Evolutionary conservation across 2,888 invertebrate species (phyloP).

Genomic region (Andrena bicolor): DNA sequence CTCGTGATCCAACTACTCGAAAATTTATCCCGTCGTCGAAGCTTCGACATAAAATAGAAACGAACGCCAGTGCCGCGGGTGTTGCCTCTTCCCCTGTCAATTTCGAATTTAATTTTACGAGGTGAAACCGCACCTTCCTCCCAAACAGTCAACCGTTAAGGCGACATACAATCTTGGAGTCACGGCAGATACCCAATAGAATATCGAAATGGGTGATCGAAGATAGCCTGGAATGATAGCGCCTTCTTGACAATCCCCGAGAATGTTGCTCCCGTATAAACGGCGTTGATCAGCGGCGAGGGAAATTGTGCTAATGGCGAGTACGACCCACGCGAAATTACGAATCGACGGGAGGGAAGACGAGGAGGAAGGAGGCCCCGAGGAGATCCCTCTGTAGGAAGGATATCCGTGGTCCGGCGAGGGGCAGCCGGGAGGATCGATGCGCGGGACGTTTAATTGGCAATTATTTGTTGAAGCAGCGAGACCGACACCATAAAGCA

Average conservation of each 20-base stretch:
- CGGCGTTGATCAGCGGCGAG: background rate
- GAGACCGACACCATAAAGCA: slow-evolving; percentile 80
- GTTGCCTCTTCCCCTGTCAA: background rate
- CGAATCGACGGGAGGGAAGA: slow-evolving; percentile 2
- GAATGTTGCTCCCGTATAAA: background rate
- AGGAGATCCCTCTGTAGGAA: slow-evolving; percentile 32
- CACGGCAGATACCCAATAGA: background rate
- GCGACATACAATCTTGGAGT: background rate
- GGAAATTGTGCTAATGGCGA: background rate
- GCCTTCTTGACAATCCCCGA: background rate
- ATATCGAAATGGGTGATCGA: background rate
- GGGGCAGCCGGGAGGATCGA: slow-evolving; percentile 71
- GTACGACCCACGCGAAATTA: slow-evolving; percentile 25
- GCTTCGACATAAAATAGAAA: slow-evolving; percentile 10
- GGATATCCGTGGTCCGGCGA: slow-evolving; percentile 58
- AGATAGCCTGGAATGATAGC: background rate
- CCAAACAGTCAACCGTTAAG: background rate
- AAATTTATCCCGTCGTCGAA: slow-evolving; percentile 53
- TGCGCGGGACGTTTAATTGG: slow-evolving; percentile 80
- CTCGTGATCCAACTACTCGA: slow-evolving; percentile 48
- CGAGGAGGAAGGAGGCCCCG: slow-evolving; percentile 18
- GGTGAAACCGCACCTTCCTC: background rate
- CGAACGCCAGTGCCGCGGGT: background rate
- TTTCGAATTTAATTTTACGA: slow-evolving; percentile 9
- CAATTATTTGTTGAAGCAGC: slow-evolving; percentile 81